phyloP scores from a whole-genome alignment of 2,113 vertebrate genomes.

The Paramormyrops kingsleyae region DNA sequence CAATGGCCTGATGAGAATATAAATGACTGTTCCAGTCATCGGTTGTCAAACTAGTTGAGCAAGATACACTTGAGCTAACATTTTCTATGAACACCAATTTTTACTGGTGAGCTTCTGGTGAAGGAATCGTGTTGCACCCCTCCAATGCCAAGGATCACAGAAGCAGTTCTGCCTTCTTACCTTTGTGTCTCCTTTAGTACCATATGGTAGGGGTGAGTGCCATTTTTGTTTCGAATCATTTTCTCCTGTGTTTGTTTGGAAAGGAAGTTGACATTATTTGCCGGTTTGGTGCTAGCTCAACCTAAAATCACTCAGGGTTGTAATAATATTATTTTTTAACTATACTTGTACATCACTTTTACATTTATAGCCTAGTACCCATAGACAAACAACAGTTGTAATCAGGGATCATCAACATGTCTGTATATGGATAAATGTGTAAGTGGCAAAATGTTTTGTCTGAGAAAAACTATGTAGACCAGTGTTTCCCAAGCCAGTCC shows the following conservation, averaged over 20 bases:
- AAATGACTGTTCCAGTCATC: neutral
- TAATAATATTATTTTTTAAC: neutral
- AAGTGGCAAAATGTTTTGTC: neutral
- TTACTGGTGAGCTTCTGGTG: neutral
- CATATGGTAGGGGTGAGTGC: neutral
- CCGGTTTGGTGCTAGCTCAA: neutral
- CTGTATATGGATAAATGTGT: neutral
- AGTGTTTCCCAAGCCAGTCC: neutral
- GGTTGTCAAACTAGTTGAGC: neutral
- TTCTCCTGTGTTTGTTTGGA: neutral
- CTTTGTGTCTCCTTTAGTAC: neutral
- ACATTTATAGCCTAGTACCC: neutral
- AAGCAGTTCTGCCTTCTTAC: neutral
- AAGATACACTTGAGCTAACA: neutral
- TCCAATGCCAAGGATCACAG: neutral
- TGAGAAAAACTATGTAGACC: neutral
- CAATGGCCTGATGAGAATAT: neutral
- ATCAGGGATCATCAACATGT: neutral
- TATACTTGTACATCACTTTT: neutral
- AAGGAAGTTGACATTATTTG: neutral
- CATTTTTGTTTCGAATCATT: neutral
- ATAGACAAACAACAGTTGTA: neutral
- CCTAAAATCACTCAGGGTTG: neutral
- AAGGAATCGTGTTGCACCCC: neutral
- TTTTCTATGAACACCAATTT: neutral